Evolutionary conservation across 2,888 invertebrate genomes (phyloP).

Genomic region (Ophioninae sp.): DNA sequence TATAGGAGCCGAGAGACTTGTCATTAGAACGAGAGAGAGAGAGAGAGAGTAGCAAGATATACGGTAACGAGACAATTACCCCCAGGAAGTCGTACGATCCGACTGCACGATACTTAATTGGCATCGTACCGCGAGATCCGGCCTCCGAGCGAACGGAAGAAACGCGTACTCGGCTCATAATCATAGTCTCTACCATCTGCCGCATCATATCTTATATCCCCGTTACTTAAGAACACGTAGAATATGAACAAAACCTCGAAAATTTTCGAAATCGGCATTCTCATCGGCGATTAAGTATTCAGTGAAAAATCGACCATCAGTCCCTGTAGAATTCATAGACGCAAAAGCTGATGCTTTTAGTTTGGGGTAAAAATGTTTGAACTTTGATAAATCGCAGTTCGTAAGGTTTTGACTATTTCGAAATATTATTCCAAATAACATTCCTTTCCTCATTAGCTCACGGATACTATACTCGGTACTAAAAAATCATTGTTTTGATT

Average conservation of each 20-base stretch:
- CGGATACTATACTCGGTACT: too few relatives aligned
- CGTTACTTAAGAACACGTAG: background rate
- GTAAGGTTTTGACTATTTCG: background rate
- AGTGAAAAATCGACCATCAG: too few relatives aligned
- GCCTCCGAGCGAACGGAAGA: constrained; percentile 10
- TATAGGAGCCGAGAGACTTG: constrained; percentile 50
- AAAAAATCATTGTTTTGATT: too few relatives aligned
- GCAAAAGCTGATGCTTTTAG: too few relatives aligned
- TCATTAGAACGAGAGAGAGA: constrained; percentile 32
- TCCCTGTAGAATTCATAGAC: too few relatives aligned
- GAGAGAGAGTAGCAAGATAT: constrained; percentile 28
- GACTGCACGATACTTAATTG: constrained; percentile 70
- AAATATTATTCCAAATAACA: too few relatives aligned
- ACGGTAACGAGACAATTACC: constrained; percentile 71
- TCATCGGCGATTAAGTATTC: too few relatives aligned
- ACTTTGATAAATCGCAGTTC: background rate
- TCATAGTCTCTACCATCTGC: background rate
- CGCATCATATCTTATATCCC: background rate
- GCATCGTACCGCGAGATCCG: constrained; percentile 63
- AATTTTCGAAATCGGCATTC: too few relatives aligned
- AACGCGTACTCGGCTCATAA: constrained; percentile 20
- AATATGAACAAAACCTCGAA: too few relatives aligned
- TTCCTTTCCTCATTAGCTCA: too few relatives aligned
- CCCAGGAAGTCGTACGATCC: constrained; percentile 69
- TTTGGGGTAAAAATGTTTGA: too few relatives aligned